Conservation (phyloP, 2,888 invertebrate species). For the Globia sparganii region DNA sequence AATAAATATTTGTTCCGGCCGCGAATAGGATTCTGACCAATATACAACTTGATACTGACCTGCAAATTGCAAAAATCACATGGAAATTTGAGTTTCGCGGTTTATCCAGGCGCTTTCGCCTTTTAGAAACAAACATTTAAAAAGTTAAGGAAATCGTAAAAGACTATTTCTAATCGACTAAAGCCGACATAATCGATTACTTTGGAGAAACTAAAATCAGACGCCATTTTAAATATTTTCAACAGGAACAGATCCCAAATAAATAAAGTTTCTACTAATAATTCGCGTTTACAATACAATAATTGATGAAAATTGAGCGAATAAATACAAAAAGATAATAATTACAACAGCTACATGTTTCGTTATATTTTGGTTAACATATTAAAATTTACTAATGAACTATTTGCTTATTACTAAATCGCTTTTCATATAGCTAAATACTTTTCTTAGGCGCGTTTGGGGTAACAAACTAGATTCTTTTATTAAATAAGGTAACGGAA, state of each 20-base stretch:
- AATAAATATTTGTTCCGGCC: no score
- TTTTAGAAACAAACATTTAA: neutral
- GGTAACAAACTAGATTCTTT: constrained; percentile 51
- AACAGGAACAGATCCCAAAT: constrained; percentile 46
- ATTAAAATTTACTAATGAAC: constrained; percentile 61
- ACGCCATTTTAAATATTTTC: constrained; percentile 27
- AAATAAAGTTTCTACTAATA: constrained; percentile 27
- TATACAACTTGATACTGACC: neutral
- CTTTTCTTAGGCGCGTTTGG: constrained; percentile 59
- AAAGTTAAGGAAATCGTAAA: neutral
- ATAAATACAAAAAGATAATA: constrained; percentile 42
- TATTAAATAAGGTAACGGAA: constrained; percentile 22
- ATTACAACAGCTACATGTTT: constrained; percentile 58
- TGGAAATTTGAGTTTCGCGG: neutral
- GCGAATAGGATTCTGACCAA: neutral
- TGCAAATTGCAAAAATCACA: neutral
- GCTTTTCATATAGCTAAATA: constrained; percentile 59
- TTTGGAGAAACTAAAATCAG: neutral
- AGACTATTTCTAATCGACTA: neutral
- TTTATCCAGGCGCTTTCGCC: no score
- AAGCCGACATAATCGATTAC: neutral
- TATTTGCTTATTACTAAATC: constrained; percentile 63
- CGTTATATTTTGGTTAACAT: constrained; percentile 65
- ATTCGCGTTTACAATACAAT: constrained; percentile 38
- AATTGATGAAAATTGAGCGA: constrained; percentile 53